Evolutionary conservation across 2,113 vertebrate species (phyloP).

Genomic region (Semnornis frantzii): DNA sequence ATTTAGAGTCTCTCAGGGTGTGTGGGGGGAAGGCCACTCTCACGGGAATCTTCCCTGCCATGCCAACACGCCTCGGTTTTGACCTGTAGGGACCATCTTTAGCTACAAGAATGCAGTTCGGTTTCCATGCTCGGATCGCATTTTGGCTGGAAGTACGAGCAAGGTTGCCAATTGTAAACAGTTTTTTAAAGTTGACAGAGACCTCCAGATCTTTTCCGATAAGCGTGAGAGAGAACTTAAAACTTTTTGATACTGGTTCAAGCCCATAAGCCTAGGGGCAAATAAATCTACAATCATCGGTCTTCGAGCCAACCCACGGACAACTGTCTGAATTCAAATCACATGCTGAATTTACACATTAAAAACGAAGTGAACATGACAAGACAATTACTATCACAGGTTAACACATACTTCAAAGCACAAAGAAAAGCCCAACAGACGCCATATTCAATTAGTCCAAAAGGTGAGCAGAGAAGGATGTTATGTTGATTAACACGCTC

Average conservation of each 20-base stretch:
- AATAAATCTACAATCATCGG: background rate
- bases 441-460: background rate
- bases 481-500: background rate
- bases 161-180: slow-evolving; percentile 10
- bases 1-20: no score
- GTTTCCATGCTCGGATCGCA: background rate
- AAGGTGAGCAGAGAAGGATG: background rate
- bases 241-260: background rate
- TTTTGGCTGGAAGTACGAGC: slow-evolving; percentile 3
- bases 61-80: background rate
- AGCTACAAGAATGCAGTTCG: background rate
- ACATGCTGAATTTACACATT: background rate
- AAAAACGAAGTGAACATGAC: background rate
- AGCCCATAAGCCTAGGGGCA: background rate
- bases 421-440: background rate
- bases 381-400: background rate
- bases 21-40: accelerated
- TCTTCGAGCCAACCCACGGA: background rate
- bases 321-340: background rate
- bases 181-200: background rate
- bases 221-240: background rate
- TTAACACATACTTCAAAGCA: slow-evolving; percentile 3
- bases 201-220: background rate
- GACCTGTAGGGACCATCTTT: background rate
- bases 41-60: background rate